phyloP scores from a whole-genome alignment of 2,888 invertebrate genomes.

The Clitarchus hookeri region DNA sequence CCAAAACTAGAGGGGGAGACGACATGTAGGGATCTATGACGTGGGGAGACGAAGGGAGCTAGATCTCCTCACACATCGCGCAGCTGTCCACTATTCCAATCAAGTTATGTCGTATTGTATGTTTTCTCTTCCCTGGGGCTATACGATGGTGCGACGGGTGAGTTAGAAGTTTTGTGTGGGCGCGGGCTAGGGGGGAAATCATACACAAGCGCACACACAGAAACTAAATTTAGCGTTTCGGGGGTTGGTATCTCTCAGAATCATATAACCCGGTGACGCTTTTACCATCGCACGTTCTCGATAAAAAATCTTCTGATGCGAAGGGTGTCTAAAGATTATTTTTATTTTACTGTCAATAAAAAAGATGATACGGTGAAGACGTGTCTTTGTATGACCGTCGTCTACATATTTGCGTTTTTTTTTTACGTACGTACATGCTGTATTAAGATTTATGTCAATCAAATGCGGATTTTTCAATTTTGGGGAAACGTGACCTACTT shows the following conservation, averaged over 20 bases:
- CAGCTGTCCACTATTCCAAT: background rate
- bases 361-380: background rate
- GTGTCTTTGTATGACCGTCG: no score
- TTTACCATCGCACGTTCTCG: background rate
- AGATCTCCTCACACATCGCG: background rate
- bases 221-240: background rate
- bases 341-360: background rate
- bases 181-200: background rate
- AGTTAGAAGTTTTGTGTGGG: background rate
- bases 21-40: background rate
- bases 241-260: background rate
- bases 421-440: no score
- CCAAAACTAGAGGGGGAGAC: background rate
- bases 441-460: no score
- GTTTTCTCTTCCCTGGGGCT: background rate
- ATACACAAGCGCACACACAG: background rate
- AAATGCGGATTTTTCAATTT: no score
- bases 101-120: background rate
- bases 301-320: background rate
- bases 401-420: no score
- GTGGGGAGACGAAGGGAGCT: background rate
- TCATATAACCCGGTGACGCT: background rate
- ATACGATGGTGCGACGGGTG: background rate
- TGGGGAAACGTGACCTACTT: no score
- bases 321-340: background rate